Percentiles rank a stretch among this genome's conserved stretches.
These are phyloP conservation scores for Melolontha melolontha DNA, from an alignment of 2,888 invertebrate species.

Conservation along the genomic window DNA sequence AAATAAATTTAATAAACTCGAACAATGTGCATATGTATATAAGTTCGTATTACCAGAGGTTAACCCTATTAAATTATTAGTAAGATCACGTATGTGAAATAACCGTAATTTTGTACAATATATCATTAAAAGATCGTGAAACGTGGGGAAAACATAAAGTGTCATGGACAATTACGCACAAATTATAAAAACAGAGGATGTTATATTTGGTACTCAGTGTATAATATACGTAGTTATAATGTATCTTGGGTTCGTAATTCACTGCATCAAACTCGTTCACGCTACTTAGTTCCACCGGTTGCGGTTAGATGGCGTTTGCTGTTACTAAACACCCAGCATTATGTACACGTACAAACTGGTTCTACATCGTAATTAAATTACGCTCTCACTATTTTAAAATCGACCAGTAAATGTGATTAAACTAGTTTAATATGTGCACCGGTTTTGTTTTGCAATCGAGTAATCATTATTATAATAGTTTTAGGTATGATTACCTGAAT, in stretches of 20 bases:
- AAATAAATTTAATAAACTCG: too few relatives aligned
- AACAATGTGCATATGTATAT: too few relatives aligned
- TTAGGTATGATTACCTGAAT: constrained; percentile 21
- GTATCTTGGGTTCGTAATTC: constrained; percentile 3
- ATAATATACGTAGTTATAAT: constrained; percentile 7
- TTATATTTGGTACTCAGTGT: constrained; percentile 5
- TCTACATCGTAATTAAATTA: constrained; percentile 31
- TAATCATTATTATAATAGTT: constrained; percentile 31
- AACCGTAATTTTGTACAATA: constrained; percentile 21
- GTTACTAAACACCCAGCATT: constrained; percentile 8
- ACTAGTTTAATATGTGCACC: constrained; percentile 17
- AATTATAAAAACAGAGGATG: constrained; percentile 25
- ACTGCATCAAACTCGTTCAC: constrained; percentile 4
- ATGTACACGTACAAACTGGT: constrained; percentile 15
- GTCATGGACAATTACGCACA: constrained; percentile 30
- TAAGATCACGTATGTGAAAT: background rate
- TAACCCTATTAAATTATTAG: too few relatives aligned
- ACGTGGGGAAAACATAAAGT: constrained; percentile 26
- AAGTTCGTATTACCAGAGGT: too few relatives aligned
- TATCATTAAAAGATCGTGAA: constrained; percentile 25
- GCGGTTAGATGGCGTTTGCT: constrained; percentile 32
- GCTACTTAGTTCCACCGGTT: constrained; percentile 17
- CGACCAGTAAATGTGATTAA: constrained; percentile 26
- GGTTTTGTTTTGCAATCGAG: constrained; percentile 23
- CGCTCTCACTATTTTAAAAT: constrained; percentile 26